Base-by-base conservation (phyloP, 53 echinoderm and acorn worm species). In the Pentamera pediparva region DNA sequence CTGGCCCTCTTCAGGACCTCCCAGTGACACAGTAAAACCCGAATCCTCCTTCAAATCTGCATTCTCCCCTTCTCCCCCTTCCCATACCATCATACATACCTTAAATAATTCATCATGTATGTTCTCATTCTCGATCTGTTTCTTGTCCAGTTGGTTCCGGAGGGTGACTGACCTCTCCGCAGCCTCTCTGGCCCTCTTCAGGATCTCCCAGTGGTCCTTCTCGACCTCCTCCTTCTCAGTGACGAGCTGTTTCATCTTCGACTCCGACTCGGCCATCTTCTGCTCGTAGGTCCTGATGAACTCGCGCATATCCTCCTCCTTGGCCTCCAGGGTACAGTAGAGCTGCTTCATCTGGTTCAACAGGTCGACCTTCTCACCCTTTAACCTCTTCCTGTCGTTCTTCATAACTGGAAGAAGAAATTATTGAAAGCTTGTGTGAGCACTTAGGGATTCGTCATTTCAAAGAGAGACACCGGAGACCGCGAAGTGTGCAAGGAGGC, bases 281-380 rank as follows among this genome's bases (percentile, higher is more conserved):
- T 90, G 87, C 79, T 94, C 95, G 74, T 90, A 94, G 65, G 90
- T 94, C 27, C 90, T 83, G 32, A 94, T 87, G 76, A 90, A 94
- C 60, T 85, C 90, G 20, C 95, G 69, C 85, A 94, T 87, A 54
- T 90, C 90, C 37, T 90, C 95, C 33, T 94, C 95, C 61, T 94
- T 94, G 15, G 95, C 90, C 70, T 94, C 95, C 59, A 94, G 65
- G 12, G 95, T 94, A 62, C 95, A 84, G 71, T 94, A 94, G 19
- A 94, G 87, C 67, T 94, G 95, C 59, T 94, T 94, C 95, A 94
- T 90, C 79, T 94, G 95, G 82, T 94, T 89, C 62, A 94, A 59
- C 12, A 94, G 83, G 45, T 94, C 95, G 31, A 94, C 95, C 61
- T 94, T 94, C 74, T 94, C 95, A 12, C 87, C 87, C 70, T 93